Percentiles rank a stretch among this genome's conserved stretches.
These are phyloP conservation scores for Carassius auratus DNA, from an alignment of 2,113 vertebrate species.

Conservation along the genomic window DNA sequence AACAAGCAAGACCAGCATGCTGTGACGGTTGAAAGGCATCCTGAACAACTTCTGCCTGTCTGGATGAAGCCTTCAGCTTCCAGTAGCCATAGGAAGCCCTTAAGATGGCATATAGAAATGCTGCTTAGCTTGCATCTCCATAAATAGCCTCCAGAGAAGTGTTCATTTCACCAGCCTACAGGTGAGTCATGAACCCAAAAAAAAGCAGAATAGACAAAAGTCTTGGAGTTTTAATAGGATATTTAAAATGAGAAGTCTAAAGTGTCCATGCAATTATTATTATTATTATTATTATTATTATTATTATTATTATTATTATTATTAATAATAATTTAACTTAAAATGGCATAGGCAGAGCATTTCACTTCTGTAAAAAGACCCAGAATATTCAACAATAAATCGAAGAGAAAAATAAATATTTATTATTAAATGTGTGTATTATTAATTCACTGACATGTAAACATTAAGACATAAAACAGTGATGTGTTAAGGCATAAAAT, in stretches of 20 bases:
- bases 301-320: no score
- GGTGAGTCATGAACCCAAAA: slow-evolving; percentile 8
- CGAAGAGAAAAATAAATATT: no score
- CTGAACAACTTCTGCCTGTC: slow-evolving; percentile 9
- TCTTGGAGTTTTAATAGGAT: not conserved
- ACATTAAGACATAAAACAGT: not conserved
- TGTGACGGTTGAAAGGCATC: not conserved
- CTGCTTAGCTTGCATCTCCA: slow-evolving; percentile 30
- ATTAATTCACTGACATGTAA: not conserved
- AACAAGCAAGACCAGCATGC: slow-evolving; percentile 9
- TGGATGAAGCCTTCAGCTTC: slow-evolving; percentile 7
- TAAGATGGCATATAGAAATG: not conserved
- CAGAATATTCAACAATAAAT: not conserved
- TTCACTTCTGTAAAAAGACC: not conserved
- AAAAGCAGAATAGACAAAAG: not conserved
- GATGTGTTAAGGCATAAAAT: not conserved
- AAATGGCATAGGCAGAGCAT: not conserved
- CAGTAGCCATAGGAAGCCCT: slow-evolving; percentile 6
- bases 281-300: not conserved
- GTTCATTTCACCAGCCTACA: slow-evolving; percentile 14
- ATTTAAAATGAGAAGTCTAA: not conserved
- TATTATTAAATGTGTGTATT: not conserved
- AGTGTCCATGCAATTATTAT: not conserved
- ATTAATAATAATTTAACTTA: not conserved
- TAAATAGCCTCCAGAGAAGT: slow-evolving; percentile 32